phyloP scores from a whole-genome alignment of 2,888 invertebrate genomes.

The Lepidochitona cinerea region DNA sequence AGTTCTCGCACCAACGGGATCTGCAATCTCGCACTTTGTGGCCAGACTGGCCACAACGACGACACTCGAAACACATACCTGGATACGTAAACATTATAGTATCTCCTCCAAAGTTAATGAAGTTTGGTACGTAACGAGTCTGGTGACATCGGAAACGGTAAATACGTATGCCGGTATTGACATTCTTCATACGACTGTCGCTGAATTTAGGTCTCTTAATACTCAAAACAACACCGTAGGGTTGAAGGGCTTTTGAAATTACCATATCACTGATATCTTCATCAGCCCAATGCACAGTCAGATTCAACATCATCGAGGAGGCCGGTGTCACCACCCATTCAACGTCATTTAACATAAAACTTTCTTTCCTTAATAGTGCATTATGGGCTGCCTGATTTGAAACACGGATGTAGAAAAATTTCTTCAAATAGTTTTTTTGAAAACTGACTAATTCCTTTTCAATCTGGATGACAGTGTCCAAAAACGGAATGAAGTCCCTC shows the following conservation, averaged over 20 bases:
- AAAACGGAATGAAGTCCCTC: not conserved
- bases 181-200: not conserved
- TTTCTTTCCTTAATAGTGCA: not conserved
- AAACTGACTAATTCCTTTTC: not conserved
- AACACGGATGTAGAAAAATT: not conserved
- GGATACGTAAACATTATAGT: not conserved
- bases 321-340: not conserved
- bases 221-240: not conserved
- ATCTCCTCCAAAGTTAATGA: not conserved
- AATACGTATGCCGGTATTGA: not conserved
- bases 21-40: not conserved
- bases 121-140: not conserved
- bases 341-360: not conserved
- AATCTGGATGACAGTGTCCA: not conserved
- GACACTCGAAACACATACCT: not conserved
- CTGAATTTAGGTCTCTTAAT: not conserved
- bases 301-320: not conserved
- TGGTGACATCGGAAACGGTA: not conserved
- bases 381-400: not conserved
- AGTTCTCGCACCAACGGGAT: not conserved
- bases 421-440: not conserved
- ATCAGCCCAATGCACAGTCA: not conserved
- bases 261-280: not conserved
- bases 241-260: not conserved
- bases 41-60: not conserved